Base-by-base conservation (phyloP, 1,140 invertebrate species). In the Catajapyx aquilonaris region DNA sequence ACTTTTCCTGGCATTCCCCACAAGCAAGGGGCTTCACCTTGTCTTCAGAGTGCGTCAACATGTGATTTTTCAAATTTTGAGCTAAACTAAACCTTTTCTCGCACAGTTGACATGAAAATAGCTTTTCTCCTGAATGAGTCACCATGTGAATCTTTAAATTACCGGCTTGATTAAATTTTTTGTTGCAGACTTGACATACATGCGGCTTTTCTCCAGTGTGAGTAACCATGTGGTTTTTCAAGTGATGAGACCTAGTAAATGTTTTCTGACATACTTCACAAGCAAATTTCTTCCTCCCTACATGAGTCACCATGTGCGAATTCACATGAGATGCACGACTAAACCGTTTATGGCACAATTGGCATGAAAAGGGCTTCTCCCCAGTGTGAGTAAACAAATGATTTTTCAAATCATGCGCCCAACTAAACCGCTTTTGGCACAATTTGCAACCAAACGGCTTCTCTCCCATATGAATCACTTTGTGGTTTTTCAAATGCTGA, bases 31-130 rank as follows among this genome's bases (percentile, higher is more conserved):
- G n/a, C n/a, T n/a, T n/a, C n/a, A n/a, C n/a, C n/a, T n/a, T n/a
- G n/a, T n/a, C n/a, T n/a, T n/a, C n/a, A n/a, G n/a, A n/a, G n/a
- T n/a, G n/a, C n/a, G n/a, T n/a, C n/a, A n/a, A n/a, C n/a, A n/a
- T n/a, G n/a, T n/a, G n/a, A n/a, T n/a, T n/a, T n/a, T n/a, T n/a
- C n/a, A n/a, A n/a, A n/a, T n/a, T n/a, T n/a, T n/a, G n/a, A n/a
- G n/a, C n/a, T n/a, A n/a, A n/a, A n/a, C n/a, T n/a, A 23, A 42
- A 42, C 15, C 15, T 34, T 42, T 41, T 41, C 2, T 23, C 31
- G 23, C 41, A 42, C n/a, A 35, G 13, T 11, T 41, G 13, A 31
- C 41, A 42, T 19, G 10, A 13, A 20, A 15, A 31, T 10, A 20
- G 39, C 17, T 19, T 39, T 5, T 40, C 34, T 11, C 39, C 39